Evolutionary conservation across 2,888 invertebrate species (phyloP).

Genomic region (Eretmocerus hayati): DNA sequence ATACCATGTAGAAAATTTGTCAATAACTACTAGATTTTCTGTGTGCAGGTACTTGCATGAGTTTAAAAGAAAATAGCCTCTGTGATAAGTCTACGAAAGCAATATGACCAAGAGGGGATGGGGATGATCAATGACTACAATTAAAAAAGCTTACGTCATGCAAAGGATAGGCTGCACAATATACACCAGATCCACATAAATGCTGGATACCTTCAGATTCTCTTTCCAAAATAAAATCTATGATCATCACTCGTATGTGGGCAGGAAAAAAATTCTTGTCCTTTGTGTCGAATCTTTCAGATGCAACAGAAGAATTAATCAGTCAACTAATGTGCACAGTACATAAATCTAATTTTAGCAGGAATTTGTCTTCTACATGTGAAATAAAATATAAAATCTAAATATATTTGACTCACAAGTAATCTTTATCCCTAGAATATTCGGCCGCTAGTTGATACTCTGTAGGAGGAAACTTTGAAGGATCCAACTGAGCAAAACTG

Average conservation of each 20-base stretch:
- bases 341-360: slow-evolving; percentile 42
- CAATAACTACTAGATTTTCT: neutral
- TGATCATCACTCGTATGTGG: slow-evolving; percentile 59
- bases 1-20: too few species aligned
- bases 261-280: slow-evolving; percentile 63
- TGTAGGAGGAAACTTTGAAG: slow-evolving; percentile 55
- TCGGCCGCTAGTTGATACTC: slow-evolving; percentile 61
- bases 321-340: too few species aligned
- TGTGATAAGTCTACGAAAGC: too few species aligned
- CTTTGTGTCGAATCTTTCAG: slow-evolving; percentile 57
- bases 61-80: too few species aligned
- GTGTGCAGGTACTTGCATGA: too few species aligned
- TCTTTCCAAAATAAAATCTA: slow-evolving; percentile 68
- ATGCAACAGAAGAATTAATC: too few species aligned
- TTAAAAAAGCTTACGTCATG: slow-evolving; percentile 59
- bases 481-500: slow-evolving; percentile 55
- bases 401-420: slow-evolving; percentile 54
- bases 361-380: neutral
- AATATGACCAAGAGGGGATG: too few species aligned
- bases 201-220: slow-evolving; percentile 65
- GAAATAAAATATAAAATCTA: slow-evolving; percentile 59
- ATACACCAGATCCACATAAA: slow-evolving; percentile 58
- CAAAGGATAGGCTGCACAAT: slow-evolving; percentile 66
- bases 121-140: too few species aligned
- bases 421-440: slow-evolving; percentile 64